Evolutionary conservation across 2,888 invertebrate genomes (phyloP), one percentile per base, ranked within the genome.

Genomic region (Nowickia ferox): DNA sequence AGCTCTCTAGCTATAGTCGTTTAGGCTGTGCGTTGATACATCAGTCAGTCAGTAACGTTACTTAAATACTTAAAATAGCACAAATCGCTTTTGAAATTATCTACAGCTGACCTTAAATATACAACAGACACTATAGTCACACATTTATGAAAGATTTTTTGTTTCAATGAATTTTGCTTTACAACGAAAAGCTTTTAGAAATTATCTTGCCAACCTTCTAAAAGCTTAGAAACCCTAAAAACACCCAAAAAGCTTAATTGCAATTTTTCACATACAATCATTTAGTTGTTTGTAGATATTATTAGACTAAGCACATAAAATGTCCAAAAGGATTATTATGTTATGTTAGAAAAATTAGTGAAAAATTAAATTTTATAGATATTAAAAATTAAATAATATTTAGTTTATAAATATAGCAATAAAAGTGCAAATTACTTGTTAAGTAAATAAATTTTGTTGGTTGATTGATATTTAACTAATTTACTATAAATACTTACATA

Each of bases 231-330:
- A 86, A 79, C 86, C 83, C 48, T 72, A 80, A 71, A 84, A 30
- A 80, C 53, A 72, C 55, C 55, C 13, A 59, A 80, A 75, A 46
- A 86, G 86, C 83, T 86, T 72, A 22, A n/a, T 46, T 15, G 44
- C 61, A 40, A 77, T 53, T 57, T 78, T 82, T 81, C 44, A 55
- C 74, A 19, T 51, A 17, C 15, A 22, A 40, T n/a, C n/a, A 72
- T 53, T 76, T 48, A 86, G 86, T 86, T 83, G 76, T 76, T 83
- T 76, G 55, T 83, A 86, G 86, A 83, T 86, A 72, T 68, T 83
- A 38, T 76, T 79, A 83, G 72, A 72, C 42, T 57, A 48, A 84
- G 63, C 71, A 48, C 72, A 71, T 63, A 65, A 75, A 80, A 65
- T 61, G 22, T n/a, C 17, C 46, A 68, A 42, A 80, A 84, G 30